These are phyloP conservation scores for Coleophora deauratella DNA, from an alignment of 2,888 invertebrate species.

Conservation along the genomic window DNA sequence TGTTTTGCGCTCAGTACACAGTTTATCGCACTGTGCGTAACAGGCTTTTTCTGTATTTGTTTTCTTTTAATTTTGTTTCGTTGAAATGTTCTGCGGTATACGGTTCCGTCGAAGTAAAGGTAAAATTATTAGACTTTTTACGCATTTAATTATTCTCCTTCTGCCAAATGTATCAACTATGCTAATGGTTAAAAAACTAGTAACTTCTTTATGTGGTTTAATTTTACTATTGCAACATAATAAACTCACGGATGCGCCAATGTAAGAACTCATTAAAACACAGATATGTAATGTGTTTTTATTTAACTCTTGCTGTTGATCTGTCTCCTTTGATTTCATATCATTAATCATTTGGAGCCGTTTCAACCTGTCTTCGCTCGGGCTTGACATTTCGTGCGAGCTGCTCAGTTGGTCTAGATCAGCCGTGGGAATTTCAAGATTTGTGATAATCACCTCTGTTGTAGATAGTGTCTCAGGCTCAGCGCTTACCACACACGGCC, in stretches of 20 bases:
- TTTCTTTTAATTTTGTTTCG: constrained; percentile 17
- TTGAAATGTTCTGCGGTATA: constrained; percentile 44
- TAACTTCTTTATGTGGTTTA: too few relatives aligned
- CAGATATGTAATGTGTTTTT: too few relatives aligned
- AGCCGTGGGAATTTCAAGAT: constrained; percentile 18
- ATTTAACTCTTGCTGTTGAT: constrained; percentile 6
- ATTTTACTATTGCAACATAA: too few relatives aligned
- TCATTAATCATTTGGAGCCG: constrained; percentile 19
- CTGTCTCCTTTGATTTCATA: constrained; percentile 3
- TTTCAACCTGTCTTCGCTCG: constrained; percentile 14
- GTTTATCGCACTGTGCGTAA: constrained; percentile 48
- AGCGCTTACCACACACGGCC: constrained; percentile 3
- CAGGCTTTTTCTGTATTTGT: constrained; percentile 40
- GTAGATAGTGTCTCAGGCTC: constrained; percentile 5
- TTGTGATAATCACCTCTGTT: constrained; percentile 5
- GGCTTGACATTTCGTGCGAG: constrained; percentile 17
- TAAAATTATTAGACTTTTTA: constrained; percentile 12
- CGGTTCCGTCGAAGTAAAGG: constrained; percentile 46
- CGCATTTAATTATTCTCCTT: background rate
- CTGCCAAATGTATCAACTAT: constrained; percentile 10
- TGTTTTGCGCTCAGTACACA: constrained; percentile 56
- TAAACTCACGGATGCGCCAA: too few relatives aligned
- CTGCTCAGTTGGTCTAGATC: constrained; percentile 4
- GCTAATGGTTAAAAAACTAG: background rate
- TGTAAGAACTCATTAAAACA: too few relatives aligned